Base-by-base conservation (phyloP, 1,140 invertebrate species). In the Papilio aristodemus region DNA sequence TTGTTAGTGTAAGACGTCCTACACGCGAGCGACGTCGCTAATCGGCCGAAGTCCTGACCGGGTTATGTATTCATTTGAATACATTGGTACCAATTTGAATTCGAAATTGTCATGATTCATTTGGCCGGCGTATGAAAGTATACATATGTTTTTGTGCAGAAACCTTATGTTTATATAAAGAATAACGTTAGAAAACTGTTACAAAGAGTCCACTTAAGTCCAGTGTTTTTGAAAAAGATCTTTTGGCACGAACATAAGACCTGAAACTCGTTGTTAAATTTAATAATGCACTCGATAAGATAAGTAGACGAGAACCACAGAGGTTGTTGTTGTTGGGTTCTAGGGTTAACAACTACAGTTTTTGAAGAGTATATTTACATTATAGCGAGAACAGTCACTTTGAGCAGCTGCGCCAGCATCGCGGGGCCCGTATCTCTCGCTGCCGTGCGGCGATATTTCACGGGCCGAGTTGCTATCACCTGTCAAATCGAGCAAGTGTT, bases 401-500 rank as follows among this genome's bases (percentile, higher is more conserved):
- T 8, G 25, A 74, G 71, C 71, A 72, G 70, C 67, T 77, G 19
- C 69, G 67, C 75, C 83, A 81, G 84, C 79, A 83, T 81, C 71
- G 79, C 72, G 71, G 63, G 63, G 64, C 60, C 11, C 46, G 70
- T 85, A 85, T 82, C 81, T 71, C 70, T 13, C 37, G 62, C 67
- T 38, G 68, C 68, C 72, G 58, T 69, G 67, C 68, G 69, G 77
- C 78, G 71, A 85, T 90, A 90, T 88, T 88, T 90, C 81, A 89
- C 84, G 43, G 76, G 77, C 50, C 63, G 25, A 64, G 68, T 71
- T 73, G 73, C 81, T 90, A 90, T 90, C 86, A 88, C 85, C 82
- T 87, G 86, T 90, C 86, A 88, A 83, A 90, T 86, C 85, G 78
- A 80, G 83, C 87, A 88, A 90, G 84, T 88, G 84, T 88, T 85